Percentiles rank a stretch among this genome's conserved stretches.
These are phyloP conservation scores for Acanthurus leucopareius DNA, from an alignment of 2,797 vertebrate species.

Conservation along the genomic window DNA sequence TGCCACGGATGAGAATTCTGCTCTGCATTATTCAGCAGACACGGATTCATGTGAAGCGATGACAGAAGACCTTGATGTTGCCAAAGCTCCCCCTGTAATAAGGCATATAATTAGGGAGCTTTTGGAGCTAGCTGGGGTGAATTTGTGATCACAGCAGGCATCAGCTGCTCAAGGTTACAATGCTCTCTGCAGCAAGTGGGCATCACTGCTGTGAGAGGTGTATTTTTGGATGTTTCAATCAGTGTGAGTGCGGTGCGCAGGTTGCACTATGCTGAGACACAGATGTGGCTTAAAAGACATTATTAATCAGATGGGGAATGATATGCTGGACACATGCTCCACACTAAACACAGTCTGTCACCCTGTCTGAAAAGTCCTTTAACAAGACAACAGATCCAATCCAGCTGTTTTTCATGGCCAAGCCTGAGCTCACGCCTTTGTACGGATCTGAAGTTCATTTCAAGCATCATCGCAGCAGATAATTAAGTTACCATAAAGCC, in stretches of 20 bases:
- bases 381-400: constrained; percentile 3
- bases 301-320: constrained; percentile 53
- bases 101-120: constrained; percentile 67
- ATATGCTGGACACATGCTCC: constrained; percentile 13
- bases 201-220: constrained; percentile 52
- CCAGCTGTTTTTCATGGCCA: constrained; percentile 29
- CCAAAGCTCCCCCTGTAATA: constrained; percentile 53
- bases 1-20: not conserved
- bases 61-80: constrained; percentile 55
- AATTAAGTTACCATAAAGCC: rapidly evolving
- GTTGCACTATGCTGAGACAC: constrained; percentile 4
- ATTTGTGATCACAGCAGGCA: constrained; percentile 71
- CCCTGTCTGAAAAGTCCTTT: not conserved
- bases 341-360: constrained; percentile 6
- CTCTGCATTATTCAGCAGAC: constrained; percentile 61
- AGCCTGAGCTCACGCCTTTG: not conserved
- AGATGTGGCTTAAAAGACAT: constrained; percentile 36
- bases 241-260: constrained; percentile 48
- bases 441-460: not conserved
- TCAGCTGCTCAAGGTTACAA: constrained; percentile 73
- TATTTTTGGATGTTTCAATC: constrained; percentile 69
- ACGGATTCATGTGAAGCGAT: constrained; percentile 25
- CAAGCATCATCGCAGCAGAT: not conserved
- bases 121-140: constrained; percentile 47
- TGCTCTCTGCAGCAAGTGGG: constrained; percentile 50